A percentile compares a stretch with the other conserved stretches of the same genome.
Evolutionary conservation across 2,888 invertebrate species (phyloP).

Genomic region (Cordilura impudica): DNA sequence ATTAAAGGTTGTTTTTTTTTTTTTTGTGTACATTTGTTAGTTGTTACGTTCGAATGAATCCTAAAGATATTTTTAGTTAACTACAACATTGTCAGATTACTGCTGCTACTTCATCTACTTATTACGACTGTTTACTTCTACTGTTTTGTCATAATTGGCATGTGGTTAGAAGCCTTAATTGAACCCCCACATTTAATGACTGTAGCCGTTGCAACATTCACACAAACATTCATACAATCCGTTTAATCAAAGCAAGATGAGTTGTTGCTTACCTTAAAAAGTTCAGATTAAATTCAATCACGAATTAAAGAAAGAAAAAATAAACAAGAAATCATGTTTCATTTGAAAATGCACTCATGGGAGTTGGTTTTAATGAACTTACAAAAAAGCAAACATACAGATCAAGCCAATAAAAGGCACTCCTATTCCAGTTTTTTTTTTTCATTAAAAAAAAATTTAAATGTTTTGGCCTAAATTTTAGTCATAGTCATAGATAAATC

Average conservation of each 20-base stretch:
- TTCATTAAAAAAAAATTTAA: too few species aligned
- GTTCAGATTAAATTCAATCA: not conserved
- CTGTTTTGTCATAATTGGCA: slow-evolving; percentile 38
- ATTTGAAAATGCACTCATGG: not conserved
- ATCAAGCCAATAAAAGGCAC: not conserved
- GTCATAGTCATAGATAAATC: too few species aligned
- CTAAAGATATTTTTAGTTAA: not conserved
- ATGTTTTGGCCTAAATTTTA: too few species aligned
- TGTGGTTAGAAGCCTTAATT: slow-evolving; percentile 46
- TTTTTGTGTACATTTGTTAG: not conserved
- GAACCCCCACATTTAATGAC: slow-evolving; percentile 46
- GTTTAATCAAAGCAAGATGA: slow-evolving; percentile 14
- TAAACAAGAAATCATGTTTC: slow-evolving; percentile 35
- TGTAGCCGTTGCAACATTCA: not conserved
- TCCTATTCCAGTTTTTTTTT: too few species aligned
- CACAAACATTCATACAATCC: not conserved
- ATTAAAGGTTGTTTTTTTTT: slow-evolving; percentile 48
- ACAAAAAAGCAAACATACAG: too few species aligned
- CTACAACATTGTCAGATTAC: slow-evolving; percentile 2
- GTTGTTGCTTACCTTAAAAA: slow-evolving; percentile 10
- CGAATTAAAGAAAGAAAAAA: slow-evolving; percentile 6
- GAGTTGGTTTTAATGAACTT: slow-evolving; percentile 3
- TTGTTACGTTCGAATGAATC: not conserved
- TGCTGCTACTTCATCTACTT: not conserved
- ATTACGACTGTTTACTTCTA: slow-evolving; percentile 1